Percentiles rank a stretch among this genome's conserved stretches.
Conservation (phyloP, 2,888 invertebrate genomes). For the Volucella inanis region DNA sequence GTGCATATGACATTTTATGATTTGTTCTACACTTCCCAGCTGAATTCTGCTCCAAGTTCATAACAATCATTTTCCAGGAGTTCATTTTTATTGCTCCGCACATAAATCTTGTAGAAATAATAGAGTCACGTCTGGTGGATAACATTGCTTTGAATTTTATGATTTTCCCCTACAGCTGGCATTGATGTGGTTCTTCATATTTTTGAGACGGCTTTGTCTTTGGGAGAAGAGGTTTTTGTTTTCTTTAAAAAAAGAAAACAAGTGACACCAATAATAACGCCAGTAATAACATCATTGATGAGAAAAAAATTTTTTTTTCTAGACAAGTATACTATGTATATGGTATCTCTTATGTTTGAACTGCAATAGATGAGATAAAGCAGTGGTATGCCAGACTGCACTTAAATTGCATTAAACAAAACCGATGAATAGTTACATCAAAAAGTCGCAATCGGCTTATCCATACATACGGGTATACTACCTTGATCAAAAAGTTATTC, state of each 20-base stretch:
- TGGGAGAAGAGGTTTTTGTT: neutral
- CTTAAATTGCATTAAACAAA: too few species aligned
- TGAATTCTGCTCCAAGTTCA: slow-evolving; percentile 42
- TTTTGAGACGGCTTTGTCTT: slow-evolving; percentile 10
- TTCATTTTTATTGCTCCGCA: slow-evolving; percentile 65
- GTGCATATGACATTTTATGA: slow-evolving; percentile 68
- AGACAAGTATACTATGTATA: too few species aligned
- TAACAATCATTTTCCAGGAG: slow-evolving; percentile 57
- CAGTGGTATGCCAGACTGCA: too few species aligned
- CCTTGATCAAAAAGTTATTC: too few species aligned
- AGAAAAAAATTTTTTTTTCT: too few species aligned
- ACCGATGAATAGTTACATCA: too few species aligned
- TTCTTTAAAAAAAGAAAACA: slow-evolving; percentile 15
- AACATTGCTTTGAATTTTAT: slow-evolving; percentile 72
- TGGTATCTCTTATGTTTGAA: too few species aligned
- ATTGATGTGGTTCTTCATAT: neutral
- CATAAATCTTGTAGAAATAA: slow-evolving; percentile 63
- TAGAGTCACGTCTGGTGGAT: slow-evolving; percentile 74
- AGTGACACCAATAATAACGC: too few species aligned
- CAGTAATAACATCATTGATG: too few species aligned
- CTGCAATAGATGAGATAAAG: too few species aligned
- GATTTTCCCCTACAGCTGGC: slow-evolving; percentile 36
- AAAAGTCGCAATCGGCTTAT: too few species aligned
- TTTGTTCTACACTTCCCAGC: slow-evolving; percentile 15
- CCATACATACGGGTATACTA: too few species aligned